Base-by-base conservation (phyloP, 2,888 invertebrate species). In the Pachliopta kotzebuea region DNA sequence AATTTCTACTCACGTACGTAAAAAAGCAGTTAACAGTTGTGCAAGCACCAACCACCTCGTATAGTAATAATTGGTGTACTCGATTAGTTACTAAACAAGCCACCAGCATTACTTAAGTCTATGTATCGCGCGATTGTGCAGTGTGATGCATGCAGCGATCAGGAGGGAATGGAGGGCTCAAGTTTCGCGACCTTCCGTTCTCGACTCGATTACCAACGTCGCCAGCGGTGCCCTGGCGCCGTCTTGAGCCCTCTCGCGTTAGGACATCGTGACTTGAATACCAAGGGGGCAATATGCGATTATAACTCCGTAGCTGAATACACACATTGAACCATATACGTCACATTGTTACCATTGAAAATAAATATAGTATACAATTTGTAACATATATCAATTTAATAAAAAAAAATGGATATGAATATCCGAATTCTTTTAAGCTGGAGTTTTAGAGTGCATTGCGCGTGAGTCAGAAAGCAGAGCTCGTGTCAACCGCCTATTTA, bases 401-500 rank as follows among this genome's bases (percentile, higher is more conserved):
- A 18, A n/a, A 18, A n/a, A n/a, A 45, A 18, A 11, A 7, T 1
- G 45, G 21, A 82, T 83, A 77, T 77, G 82, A 77, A n/a, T n/a
- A n/a, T 76, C 76, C 73, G 72, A 72, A 67, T 75, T 78, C 72
- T 76, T 76, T 83, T 77, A 18, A 76, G 74, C 69, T 74, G 71
- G 77, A 80, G 77, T 80, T 76, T 74, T 73, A 73, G 76, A 74
- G 64, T 79, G 81, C 79, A 79, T 71, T 68, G 82, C 76, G 82
- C 78, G 78, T 88, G 87, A 86, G 82, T 87, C 86, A 86, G 85
- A 85, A 83, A 85, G 84, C 86, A 79, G 77, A 75, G 83, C 80
- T 77, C 84, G 88, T 89, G 90, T 90, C 90, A 90, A 88, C 87
- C 83, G 85, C 86, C 90, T 91, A 91, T 91, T 91, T 90, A 87